These are phyloP conservation scores for Sapayoa aenigma DNA, from an alignment of 2,113 vertebrate genomes.

Conservation along the genomic window DNA sequence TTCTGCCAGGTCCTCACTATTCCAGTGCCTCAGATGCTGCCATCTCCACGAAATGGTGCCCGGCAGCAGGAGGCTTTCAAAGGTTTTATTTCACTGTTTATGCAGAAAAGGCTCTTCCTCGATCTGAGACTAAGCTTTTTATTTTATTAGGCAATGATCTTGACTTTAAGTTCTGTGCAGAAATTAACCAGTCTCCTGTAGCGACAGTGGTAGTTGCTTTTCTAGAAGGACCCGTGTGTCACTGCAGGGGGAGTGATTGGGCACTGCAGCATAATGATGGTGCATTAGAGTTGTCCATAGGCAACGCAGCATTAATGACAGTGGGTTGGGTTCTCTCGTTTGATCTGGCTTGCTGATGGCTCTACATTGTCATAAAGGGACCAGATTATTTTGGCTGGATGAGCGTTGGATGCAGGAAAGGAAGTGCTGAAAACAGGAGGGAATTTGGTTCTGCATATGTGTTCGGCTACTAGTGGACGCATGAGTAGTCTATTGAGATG, in stretches of 20 bases:
- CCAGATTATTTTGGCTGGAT: neutral
- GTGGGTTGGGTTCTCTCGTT: neutral
- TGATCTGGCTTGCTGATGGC: neutral
- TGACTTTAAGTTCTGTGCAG: neutral
- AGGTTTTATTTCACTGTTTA: neutral
- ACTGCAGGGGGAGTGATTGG: neutral
- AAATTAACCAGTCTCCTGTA: neutral
- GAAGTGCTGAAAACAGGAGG: neutral
- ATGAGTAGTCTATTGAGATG: neutral
- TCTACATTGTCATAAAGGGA: neutral
- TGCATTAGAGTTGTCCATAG: neutral
- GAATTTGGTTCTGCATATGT: neutral
- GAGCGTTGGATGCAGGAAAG: neutral
- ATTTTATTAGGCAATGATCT: neutral
- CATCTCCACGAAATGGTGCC: neutral
- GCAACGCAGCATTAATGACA: rapidly evolving
- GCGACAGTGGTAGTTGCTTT: neutral
- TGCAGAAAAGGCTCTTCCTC: neutral
- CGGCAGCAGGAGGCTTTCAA: neutral
- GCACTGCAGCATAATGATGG: rapidly evolving
- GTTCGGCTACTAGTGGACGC: neutral
- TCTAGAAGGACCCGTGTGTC: rapidly evolving
- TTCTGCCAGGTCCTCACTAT: neutral
- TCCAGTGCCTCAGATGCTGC: constrained; percentile 29
- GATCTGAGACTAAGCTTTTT: neutral